Evolutionary conservation across 1,140 invertebrate genomes (phyloP).

Genomic region (Stratiolaelaps scimitus): DNA sequence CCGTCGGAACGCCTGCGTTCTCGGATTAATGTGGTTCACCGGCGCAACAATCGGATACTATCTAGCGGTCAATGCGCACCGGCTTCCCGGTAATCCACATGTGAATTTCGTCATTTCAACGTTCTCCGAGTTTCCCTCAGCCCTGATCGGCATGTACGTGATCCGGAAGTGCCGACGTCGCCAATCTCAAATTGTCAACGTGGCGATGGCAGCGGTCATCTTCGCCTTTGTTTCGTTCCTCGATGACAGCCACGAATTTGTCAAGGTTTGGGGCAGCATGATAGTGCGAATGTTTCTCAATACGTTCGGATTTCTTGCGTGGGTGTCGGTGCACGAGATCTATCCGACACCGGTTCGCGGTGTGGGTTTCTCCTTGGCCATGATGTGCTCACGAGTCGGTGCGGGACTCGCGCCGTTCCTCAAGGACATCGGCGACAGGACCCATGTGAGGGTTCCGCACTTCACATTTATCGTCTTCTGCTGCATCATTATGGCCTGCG

Average conservation of each 20-base stretch:
- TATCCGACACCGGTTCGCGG: neutral
- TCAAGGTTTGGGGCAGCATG: neutral
- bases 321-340: neutral
- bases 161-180: neutral
- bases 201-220: neutral
- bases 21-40: slow-evolving; percentile 1
- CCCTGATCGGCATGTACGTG: neutral
- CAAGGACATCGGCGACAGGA: neutral
- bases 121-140: neutral
- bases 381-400: neutral
- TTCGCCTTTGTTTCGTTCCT: neutral
- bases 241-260: neutral
- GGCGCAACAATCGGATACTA: neutral
- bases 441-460: neutral
- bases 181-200: neutral
- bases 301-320: neutral
- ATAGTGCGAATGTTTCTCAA: neutral
- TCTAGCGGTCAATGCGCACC: neutral
- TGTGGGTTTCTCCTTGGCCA: neutral
- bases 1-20: neutral
- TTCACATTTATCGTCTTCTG: neutral
- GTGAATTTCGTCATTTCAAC: slow-evolving; percentile 13
- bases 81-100: neutral
- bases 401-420: neutral
- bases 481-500: neutral